A percentile compares a stretch with the other conserved stretches of the same genome.
phyloP scores from a whole-genome alignment of 1,140 invertebrate species.

The Oreohelix idahoensis region DNA sequence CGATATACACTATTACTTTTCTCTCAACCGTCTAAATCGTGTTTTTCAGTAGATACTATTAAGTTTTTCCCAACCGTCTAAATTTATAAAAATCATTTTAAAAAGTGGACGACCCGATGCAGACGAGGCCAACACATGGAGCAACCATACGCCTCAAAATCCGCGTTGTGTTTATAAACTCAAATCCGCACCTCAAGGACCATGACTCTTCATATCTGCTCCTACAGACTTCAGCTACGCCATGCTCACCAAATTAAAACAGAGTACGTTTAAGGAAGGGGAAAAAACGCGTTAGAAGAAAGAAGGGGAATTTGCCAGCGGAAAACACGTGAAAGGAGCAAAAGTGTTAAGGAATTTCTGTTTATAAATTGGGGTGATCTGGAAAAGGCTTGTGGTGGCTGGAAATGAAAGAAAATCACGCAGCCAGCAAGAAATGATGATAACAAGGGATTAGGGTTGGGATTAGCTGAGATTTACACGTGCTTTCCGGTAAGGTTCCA shows the following conservation, averaged over 20 bases:
- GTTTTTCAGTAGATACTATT: no score
- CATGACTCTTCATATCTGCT: background rate
- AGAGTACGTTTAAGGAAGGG: background rate
- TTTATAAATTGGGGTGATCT: background rate
- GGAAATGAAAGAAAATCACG: background rate
- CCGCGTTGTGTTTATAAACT: conserved; percentile 18
- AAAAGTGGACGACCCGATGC: no score
- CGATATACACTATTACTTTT: no score
- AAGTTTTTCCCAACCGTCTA: no score
- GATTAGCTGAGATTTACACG: background rate
- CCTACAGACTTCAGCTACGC: background rate
- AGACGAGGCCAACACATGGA: background rate
- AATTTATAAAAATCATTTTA: no score
- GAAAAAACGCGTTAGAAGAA: background rate
- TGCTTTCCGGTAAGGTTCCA: background rate
- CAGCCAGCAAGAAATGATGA: background rate
- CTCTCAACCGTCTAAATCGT: no score
- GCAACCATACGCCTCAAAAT: background rate
- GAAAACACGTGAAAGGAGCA: background rate
- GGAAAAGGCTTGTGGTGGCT: background rate
- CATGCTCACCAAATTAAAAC: no score
- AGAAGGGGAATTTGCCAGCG: background rate
- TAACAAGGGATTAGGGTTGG: conserved; percentile 15
- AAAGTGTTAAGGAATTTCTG: conserved; percentile 30
- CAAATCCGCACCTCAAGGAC: background rate